Evolutionary conservation across 2,797 vertebrate species (phyloP), one percentile per base, ranked within the genome.

Genomic region (Chaunax sp.): DNA sequence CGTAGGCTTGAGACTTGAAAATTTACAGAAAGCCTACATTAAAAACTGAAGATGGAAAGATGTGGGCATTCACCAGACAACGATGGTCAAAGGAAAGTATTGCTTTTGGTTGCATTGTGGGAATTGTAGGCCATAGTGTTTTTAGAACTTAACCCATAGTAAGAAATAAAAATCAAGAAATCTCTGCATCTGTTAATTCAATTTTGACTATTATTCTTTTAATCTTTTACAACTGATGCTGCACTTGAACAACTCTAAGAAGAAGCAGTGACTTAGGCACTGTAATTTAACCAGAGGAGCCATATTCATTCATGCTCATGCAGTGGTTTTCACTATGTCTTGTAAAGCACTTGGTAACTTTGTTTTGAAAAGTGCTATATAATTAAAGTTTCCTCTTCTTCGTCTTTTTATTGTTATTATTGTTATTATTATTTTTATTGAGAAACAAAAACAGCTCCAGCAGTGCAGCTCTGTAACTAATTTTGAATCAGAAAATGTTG

Each of bases 401-500:
- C n/a, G n/a, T n/a, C n/a, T n/a, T n/a, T n/a, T n/a, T n/a, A n/a
- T n/a, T n/a, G n/a, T n/a, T n/a, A n/a, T n/a, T n/a, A n/a, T n/a
- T n/a, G n/a, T n/a, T n/a, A n/a, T n/a, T n/a, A n/a, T n/a, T n/a
- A n/a, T n/a, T n/a, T n/a, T n/a, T n/a, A n/a, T n/a, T n/a, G 28
- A 30, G 9, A 30, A 30, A 9, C 28, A 4, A 30, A 30, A 0
- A 10, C 50, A 45, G 49, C 70, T 38, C 22, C 25, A 57, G 13
- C 40, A 47, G 10, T 3, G 7, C n/a, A 4, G 53, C 37, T 68
- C 53, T 22, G 20, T 28, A n/a, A 41, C 65, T 60, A 33, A 59
- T n/a, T 49, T 64, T 56, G 3, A 55, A 70, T 25, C 37, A 58
- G n/a, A 8, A 49, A 11, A 43, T 33, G 7, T 41, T 46, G 16